Evolutionary conservation across 2,888 invertebrate genomes (phyloP).

Genomic region (Chorisops tibialis): DNA sequence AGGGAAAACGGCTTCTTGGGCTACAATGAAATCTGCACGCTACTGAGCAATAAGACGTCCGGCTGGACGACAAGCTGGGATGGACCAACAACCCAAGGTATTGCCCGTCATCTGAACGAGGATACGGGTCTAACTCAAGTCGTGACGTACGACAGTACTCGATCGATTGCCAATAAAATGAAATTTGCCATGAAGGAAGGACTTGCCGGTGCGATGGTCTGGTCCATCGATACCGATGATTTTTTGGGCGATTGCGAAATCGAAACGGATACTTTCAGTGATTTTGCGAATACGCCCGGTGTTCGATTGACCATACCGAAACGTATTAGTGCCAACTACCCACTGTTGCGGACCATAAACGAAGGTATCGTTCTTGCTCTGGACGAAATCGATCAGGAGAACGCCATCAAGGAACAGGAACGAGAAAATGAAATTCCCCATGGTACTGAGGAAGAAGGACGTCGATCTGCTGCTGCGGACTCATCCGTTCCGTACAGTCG

Average conservation of each 20-base stretch:
- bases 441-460: constrained; percentile 42
- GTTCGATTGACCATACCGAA: constrained; percentile 40
- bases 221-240: constrained; percentile 88
- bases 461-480: background rate
- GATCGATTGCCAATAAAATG: constrained; percentile 73
- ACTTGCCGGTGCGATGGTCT: constrained; percentile 80
- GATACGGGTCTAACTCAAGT: constrained; percentile 60
- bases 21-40: constrained; percentile 77
- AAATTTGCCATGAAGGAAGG: constrained; percentile 61
- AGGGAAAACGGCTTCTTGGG: constrained; percentile 81
- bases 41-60: constrained; percentile 58
- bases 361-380: constrained; percentile 59
- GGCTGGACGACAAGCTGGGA: constrained; percentile 73
- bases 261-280: constrained; percentile 54
- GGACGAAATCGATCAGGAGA: constrained; percentile 55
- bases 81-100: constrained; percentile 52
- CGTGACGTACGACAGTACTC: constrained; percentile 72
- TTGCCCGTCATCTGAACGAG: constrained; percentile 59
- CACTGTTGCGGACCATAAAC: constrained; percentile 70
- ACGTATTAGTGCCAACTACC: constrained; percentile 58
- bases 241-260: constrained; percentile 67
- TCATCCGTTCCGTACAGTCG: background rate
- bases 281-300: constrained; percentile 46
- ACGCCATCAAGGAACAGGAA: constrained; percentile 54
- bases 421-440: constrained; percentile 52